Percentiles rank a stretch among this genome's conserved stretches.
Conservation (phyloP, 2,113 vertebrate genomes). For the Pollimyrus isidori region DNA sequence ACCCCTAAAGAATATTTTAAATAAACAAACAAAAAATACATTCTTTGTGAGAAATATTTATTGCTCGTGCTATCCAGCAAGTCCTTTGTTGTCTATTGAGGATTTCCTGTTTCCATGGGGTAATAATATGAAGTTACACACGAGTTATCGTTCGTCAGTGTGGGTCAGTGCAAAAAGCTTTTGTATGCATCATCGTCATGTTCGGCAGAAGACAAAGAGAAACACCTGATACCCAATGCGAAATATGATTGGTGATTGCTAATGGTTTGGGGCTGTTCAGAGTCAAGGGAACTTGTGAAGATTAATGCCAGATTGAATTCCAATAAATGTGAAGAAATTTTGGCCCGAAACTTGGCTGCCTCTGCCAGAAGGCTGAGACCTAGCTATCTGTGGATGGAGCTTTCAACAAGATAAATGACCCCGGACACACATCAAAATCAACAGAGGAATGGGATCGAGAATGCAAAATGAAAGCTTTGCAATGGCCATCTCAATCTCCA, state of each 20-base stretch:
- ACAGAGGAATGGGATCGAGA: not conserved
- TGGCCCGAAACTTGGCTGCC: not conserved
- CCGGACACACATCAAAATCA: not conserved
- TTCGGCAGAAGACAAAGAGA: not conserved
- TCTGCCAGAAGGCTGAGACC: not conserved
- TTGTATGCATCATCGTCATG: not conserved
- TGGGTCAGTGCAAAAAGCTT: not conserved
- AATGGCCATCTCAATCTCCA: not conserved
- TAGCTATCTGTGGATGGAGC: not conserved
- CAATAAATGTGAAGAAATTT: not conserved
- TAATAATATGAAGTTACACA: not conserved
- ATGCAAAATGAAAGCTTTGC: not conserved
- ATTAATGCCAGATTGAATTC: not conserved
- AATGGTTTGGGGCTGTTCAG: not conserved
- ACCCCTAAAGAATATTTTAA: not conserved
- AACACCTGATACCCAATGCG: not conserved
- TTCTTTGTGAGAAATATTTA: not conserved
- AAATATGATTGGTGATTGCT: not conserved
- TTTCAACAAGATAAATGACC: not conserved
- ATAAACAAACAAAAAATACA: not conserved
- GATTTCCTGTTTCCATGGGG: not conserved
- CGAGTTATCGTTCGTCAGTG: not conserved
- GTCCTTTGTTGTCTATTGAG: not conserved
- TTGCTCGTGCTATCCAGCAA: not conserved
- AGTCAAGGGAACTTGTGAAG: not conserved